Percentiles rank a stretch among this genome's conserved stretches.
phyloP scores from a whole-genome alignment of 1,140 invertebrate genomes.

The Caenorhabditis inopinata region DNA sequence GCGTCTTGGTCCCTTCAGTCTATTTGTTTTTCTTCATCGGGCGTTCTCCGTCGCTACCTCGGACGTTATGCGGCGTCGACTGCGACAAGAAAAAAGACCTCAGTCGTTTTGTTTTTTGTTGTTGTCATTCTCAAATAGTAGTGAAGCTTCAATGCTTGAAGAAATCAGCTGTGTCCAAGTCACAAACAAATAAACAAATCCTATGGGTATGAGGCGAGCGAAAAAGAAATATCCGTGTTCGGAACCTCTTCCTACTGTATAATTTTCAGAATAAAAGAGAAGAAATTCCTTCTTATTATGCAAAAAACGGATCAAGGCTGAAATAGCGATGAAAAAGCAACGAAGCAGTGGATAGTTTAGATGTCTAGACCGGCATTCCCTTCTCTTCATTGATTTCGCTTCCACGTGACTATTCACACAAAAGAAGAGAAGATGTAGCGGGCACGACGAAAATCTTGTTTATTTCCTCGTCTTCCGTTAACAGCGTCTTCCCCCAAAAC shows the following conservation, averaged over 20 bases:
- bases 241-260: background rate
- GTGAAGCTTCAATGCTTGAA: slow-evolving; percentile 22
- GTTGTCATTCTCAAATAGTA: slow-evolving; percentile 31
- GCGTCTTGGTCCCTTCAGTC: background rate
- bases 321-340: no score
- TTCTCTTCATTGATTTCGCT: background rate
- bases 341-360: background rate
- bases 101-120: slow-evolving; percentile 19
- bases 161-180: slow-evolving; percentile 16
- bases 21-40: background rate
- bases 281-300: background rate
- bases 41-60: background rate
- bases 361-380: slow-evolving; percentile 24
- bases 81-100: background rate
- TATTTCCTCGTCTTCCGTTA: background rate
- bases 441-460: background rate
- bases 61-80: background rate
- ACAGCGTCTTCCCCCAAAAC: background rate
- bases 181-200: slow-evolving; percentile 30
- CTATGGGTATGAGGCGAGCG: background rate
- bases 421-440: background rate
- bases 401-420: background rate
- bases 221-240: background rate
- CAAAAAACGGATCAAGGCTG: slow-evolving; percentile 18
- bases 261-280: background rate